Evolutionary conservation across 2,113 vertebrate species (phyloP), one percentile per base, ranked within the genome.

Genomic region (Eleginops maclovinus): DNA sequence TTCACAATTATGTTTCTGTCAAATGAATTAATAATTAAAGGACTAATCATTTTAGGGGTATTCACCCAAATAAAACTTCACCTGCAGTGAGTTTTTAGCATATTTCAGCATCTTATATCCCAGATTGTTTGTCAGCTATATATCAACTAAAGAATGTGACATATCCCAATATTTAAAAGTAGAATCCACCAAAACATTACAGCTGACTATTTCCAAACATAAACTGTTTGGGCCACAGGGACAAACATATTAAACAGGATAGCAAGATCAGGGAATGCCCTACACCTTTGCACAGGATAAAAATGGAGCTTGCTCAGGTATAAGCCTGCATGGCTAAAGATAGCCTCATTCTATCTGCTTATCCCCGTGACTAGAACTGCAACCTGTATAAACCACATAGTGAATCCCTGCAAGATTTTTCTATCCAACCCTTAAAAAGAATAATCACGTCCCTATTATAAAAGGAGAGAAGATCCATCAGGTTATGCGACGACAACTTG

Each of bases 331-430:
- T 17, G 75, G 69, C 92, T 95, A 95, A 93, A 93, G 90, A 93
- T 95, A 95, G 91, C 73, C 51, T 75, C 78, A 40, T 84, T 92
- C 85, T 87, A 94, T 94, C 93, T 92, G 88, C 88, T 94, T 92
- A 93, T 84, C 88, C 75, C 74, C 28, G 26, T 26, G 77, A 53
- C 53, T 82, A 71, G 66, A 88, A 75, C 58, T 72, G 65, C 64
- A 78, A 19, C 12, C 54, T 63, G 62, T 47, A 53, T 77, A 72
- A 63, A 40, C 44, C 7, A 7, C 9, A 76, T 60, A 66, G 36
- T 47, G 15, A 58, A 65, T 28, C 51, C 56, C 65, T 53, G 16
- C 28, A 19, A 16, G 56, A 67, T 79, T 53, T 83, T 56, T 31
- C 54, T 56, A 47, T 54, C 11, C 41, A 74, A 21, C 36, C 71